These are phyloP conservation scores for Salarias fasciatus DNA, from an alignment of 2,797 vertebrate species.

Conservation along the genomic window DNA sequence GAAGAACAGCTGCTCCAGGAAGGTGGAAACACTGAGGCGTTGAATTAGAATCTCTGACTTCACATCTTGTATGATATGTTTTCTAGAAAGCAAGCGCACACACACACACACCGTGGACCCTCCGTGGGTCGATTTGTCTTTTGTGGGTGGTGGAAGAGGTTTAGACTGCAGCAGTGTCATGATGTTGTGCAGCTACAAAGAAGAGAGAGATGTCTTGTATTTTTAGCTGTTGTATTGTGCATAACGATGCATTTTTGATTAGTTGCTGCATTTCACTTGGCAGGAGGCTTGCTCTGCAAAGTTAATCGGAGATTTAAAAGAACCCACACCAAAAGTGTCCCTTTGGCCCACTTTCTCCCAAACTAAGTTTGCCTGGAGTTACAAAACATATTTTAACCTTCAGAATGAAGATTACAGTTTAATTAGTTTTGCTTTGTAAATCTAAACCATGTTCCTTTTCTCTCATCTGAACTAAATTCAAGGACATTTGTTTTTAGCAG, in stretches of 20 bases:
- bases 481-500: too few relatives aligned
- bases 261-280: background rate
- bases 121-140: slow-evolving; percentile 39
- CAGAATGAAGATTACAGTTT: too few relatives aligned
- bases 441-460: too few relatives aligned
- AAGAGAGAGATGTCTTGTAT: slow-evolving; percentile 5
- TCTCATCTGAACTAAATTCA: too few relatives aligned
- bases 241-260: slow-evolving; percentile 10
- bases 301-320: slow-evolving; percentile 1
- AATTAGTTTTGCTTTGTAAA: too few relatives aligned
- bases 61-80: too few relatives aligned
- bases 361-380: too few relatives aligned
- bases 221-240: slow-evolving; percentile 27
- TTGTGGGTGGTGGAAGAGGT: slow-evolving; percentile 39
- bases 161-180: slow-evolving; percentile 34
- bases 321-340: background rate
- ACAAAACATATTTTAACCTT: too few relatives aligned
- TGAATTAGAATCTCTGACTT: too few relatives aligned
- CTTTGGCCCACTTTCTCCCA: too few relatives aligned
- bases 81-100: background rate
- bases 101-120: slow-evolving; percentile 31
- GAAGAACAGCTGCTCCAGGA: too few relatives aligned
- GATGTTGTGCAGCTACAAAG: slow-evolving; percentile 32
- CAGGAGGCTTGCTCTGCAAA: background rate
- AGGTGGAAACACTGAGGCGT: too few relatives aligned